Evolutionary conservation across 2,888 invertebrate species (phyloP), one percentile per base, ranked within the genome.

Genomic region (Venusia cambrica): DNA sequence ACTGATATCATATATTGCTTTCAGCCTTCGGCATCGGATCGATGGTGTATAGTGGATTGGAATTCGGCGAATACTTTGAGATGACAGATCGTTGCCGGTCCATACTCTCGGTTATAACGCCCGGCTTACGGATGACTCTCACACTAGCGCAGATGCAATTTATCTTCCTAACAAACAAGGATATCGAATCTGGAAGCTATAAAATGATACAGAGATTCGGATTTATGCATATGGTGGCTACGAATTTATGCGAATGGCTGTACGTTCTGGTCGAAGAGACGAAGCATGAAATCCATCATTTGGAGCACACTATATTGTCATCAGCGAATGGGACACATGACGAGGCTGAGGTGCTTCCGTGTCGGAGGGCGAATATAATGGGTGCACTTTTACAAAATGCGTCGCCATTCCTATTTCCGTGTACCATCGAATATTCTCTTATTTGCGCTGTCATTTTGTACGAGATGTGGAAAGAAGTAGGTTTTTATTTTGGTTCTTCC

Each of bases 221-320:
- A 3, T 89, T 97, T 19, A 97, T 97, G 97, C 97, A 98, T 68
- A 92, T 96, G 92, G 91, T 97, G 28, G 97, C 96, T 1, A 95
- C 96, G 7, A 97, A 97, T 77, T 77, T 97, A 6, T 97, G 97
- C 77, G 96, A 97, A 57, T 97, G 97, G 97, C 73, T 97, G 26
- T 93, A 94, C 65, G 95, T 96, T 2, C 80, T 97, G 9, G 94
- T 96, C 0, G 93, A 94, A 65, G 96, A 97, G 71, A 96, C 96
- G 1, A 93, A 94, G 63, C 95, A 96, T 65, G 95, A 96, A 72
- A 94, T 96, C 47, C 90, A 92, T 51, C 93, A 93, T 60, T 83
- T 94, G 50, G 88, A 90, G 50, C 89, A 89, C 38, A 61, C 72
- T 0, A 65, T 77, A 20, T 28, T 60, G 4, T 32, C 42, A 3